Evolutionary conservation across 2,888 invertebrate genomes (phyloP), one percentile per base, ranked within the genome.

Genomic region (Drosophila falleni): DNA sequence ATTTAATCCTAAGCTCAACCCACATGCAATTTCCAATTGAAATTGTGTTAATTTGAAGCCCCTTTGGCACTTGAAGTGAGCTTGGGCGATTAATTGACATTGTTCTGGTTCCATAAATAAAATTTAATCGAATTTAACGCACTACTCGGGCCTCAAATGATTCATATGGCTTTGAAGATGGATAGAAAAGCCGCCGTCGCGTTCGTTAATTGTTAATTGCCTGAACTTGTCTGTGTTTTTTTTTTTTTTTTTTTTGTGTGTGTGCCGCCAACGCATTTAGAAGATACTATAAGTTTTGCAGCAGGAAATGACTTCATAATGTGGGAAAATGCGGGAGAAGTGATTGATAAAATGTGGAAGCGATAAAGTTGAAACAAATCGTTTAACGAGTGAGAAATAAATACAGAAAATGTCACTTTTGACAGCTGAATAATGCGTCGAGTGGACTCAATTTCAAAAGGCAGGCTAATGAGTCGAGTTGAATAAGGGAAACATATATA

Each of bases 71-170:
- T 66, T 31, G 51, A 39, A 19, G n/a, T 11, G 47, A 62, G 62
- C 63, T 55, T 39, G 51, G 59, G 26, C 71, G 68, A 83, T 86
- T 86, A 86, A 88, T 88, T 88, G 89, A 80, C 87, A 86, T 74
- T 86, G 87, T 64, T 70, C 80, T 65, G 64, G 67, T 74, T 83
- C 66, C 74, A 87, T 85, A 72, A 82, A 74, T 75, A 78, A 37
- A 54, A 42, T 58, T 69, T 76, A 76, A 84, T 87, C 80, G 74
- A 84, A 84, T 81, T 69, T 73, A 71, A 63, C 65, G 64, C 81
- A 63, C 41, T 58, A 33, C 46, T 55, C 49, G 26, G 54, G 33
- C 65, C 62, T 69, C 51, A 55, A 56, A 69, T 72, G 76, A 62
- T 74, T 77, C 53, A 87, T 60, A 47, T 56, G 2, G 19, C 71